Conservation (phyloP, 2,888 invertebrate genomes). For the Thymelicus lineola region DNA sequence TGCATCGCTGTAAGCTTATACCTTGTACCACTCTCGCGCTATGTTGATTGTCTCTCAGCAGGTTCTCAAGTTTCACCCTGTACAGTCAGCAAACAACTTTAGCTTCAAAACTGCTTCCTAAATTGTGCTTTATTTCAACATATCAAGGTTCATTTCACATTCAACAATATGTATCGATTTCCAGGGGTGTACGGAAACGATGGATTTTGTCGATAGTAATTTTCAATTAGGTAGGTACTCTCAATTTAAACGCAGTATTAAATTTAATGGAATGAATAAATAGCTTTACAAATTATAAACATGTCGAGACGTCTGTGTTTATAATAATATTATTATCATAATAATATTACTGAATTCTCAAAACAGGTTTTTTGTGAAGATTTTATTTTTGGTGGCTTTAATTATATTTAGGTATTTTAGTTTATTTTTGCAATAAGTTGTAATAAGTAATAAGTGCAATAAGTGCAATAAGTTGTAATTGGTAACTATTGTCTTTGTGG, state of each 20-base stretch:
- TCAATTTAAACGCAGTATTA: slow-evolving; percentile 10
- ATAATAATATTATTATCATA: slow-evolving; percentile 6
- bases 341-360: neutral
- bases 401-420: neutral
- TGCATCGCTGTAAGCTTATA: slow-evolving; percentile 6
- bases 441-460: too few relatives aligned
- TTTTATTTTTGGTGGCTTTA: neutral
- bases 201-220: slow-evolving; percentile 12
- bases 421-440: too few relatives aligned
- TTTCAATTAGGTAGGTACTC: slow-evolving; percentile 9
- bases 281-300: slow-evolving; percentile 11
- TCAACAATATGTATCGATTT: neutral
- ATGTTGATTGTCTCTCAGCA: slow-evolving; percentile 27
- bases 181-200: neutral
- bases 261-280: slow-evolving; percentile 8
- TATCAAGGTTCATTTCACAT: neutral
- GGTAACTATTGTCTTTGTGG: too few relatives aligned
- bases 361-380: neutral
- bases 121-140: neutral
- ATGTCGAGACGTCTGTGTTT: neutral
- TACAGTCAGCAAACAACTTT: slow-evolving; percentile 17
- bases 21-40: neutral
- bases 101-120: neutral
- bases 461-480: too few relatives aligned
- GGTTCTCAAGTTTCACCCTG: slow-evolving; percentile 28